Base-by-base conservation (phyloP, 2,888 invertebrate species). In the Brenthis daphne region DNA sequence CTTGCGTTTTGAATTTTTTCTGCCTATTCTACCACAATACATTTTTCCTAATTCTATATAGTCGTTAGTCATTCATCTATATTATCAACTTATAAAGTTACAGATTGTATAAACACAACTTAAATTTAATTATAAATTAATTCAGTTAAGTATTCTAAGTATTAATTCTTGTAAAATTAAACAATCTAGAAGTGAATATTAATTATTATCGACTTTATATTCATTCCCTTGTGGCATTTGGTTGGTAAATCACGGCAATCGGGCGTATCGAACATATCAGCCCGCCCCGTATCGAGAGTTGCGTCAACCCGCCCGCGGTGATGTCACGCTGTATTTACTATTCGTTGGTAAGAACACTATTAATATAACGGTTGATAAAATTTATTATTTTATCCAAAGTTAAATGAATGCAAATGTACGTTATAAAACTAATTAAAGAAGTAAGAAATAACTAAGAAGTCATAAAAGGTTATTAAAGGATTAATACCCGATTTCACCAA, bases 221-320 rank as follows among this genome's bases (percentile, higher is more conserved):
- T 83, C 86, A 86, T 88, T 84, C 85, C 84, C 79, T 82, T 84
- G 81, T 82, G 82, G 84, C 85, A 86, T 87, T 88, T 83, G 85
- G 86, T 87, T 83, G 87, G 89, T 89, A 89, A 88, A 88, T 89
- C 89, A 88, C 86, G 77, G 83, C 83, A 84, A 82, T 82, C 80
- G 80, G 75, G 76, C 65, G 68, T 64, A 67, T 71, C 68, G 71
- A 64, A 51, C 65, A 63, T 33, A 43, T 63, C 53, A 51, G 53
- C 73, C 71, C 68, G 71, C 71, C 71, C 73, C 73, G 77, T 81
- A 85, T 83, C 77, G 77, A 79, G 77, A 78, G 79, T 82, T 84
- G 80, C 85, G 84, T 86, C 87, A 87, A 86, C 84, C 83, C 67
- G 79, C 78, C 79, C 77, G 77, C 75, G 78, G 79, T 84, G 81